Evolutionary conservation across 2,888 invertebrate genomes (phyloP).

Genomic region (Caenorhabditis sp.): DNA sequence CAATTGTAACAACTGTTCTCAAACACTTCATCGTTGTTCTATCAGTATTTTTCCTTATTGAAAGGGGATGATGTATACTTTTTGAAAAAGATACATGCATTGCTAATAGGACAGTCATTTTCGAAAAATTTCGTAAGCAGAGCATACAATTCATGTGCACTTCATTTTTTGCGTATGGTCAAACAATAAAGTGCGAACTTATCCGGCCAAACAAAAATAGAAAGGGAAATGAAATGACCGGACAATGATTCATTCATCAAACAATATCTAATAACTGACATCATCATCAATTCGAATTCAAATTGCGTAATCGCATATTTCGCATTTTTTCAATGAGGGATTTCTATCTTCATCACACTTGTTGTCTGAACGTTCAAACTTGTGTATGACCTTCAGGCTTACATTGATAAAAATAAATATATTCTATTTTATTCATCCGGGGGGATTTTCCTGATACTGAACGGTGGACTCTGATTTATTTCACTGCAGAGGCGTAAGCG

Average conservation of each 20-base stretch:
- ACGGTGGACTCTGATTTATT: too few relatives aligned
- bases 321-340: not conserved
- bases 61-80: too few relatives aligned
- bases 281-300: not conserved
- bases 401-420: too few relatives aligned
- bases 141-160: not conserved
- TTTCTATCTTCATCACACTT: not conserved
- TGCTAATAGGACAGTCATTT: not conserved
- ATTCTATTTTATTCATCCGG: too few relatives aligned
- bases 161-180: not conserved
- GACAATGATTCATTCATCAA: conserved; percentile 1
- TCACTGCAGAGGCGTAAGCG: too few relatives aligned
- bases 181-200: conserved; percentile 1
- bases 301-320: conserved; percentile 1
- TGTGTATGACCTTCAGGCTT: too few relatives aligned
- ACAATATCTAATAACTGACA: not conserved
- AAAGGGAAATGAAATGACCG: not conserved
- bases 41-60: too few relatives aligned
- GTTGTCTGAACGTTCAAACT: not conserved
- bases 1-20: too few relatives aligned
- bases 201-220: not conserved
- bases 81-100: not conserved
- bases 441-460: too few relatives aligned
- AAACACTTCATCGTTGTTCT: too few relatives aligned
- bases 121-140: not conserved